Conservation (phyloP, 2,888 invertebrate genomes). For the Ormyrus nitidulus region DNA sequence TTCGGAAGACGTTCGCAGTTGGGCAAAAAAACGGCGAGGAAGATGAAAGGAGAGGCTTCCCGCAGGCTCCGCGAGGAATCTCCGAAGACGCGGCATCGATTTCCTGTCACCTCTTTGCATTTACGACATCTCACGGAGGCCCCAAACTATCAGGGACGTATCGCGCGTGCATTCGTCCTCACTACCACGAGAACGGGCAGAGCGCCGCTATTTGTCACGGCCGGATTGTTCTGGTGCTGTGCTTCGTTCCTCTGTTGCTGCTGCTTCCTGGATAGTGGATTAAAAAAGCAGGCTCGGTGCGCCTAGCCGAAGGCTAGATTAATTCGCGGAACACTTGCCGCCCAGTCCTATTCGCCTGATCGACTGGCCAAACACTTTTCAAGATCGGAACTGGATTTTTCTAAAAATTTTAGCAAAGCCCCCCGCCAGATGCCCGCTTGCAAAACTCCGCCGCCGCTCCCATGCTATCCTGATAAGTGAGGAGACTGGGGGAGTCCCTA, state of each 20-base stretch:
- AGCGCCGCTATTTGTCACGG: background rate
- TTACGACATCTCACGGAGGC: conserved; percentile 74
- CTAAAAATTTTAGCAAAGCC: conserved; percentile 37
- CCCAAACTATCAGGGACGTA: conserved; percentile 72
- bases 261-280: conserved; percentile 60
- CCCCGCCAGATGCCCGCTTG: conserved; percentile 32
- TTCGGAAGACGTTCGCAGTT: background rate
- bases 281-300: conserved; percentile 50
- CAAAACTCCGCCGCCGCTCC: conserved; percentile 46
- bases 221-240: background rate
- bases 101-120: conserved; percentile 74
- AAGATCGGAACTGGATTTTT: conserved; percentile 60
- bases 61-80: conserved; percentile 32
- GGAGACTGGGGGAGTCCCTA: conserved; percentile 69
- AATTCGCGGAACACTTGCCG: conserved; percentile 11
- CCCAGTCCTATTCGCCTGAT: conserved; percentile 62
- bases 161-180: conserved; percentile 49
- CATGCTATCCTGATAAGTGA: conserved; percentile 66
- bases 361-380: conserved; percentile 64
- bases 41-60: background rate
- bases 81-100: conserved; percentile 67
- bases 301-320: conserved; percentile 31
- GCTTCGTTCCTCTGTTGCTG: background rate
- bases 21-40: background rate
- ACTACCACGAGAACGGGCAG: background rate